A percentile compares a stretch with the other conserved stretches of the same genome.
Evolutionary conservation across 2,113 vertebrate species (phyloP).

Genomic region (Callaeas wilsoni): DNA sequence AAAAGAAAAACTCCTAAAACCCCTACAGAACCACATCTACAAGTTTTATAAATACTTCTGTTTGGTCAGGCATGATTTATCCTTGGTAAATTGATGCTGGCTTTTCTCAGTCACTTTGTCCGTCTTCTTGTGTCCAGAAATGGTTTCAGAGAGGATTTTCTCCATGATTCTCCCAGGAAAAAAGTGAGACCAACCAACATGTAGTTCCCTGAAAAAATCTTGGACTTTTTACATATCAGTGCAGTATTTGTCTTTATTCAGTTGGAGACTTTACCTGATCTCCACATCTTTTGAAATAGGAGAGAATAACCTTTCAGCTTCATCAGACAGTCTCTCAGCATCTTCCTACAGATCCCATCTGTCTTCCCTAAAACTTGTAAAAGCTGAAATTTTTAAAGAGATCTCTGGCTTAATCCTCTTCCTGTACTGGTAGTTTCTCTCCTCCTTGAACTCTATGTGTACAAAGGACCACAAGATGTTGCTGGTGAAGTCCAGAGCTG

Average conservation of each 20-base stretch:
- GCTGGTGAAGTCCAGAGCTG: not conserved
- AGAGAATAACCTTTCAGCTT: not conserved
- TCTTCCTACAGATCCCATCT: conserved; percentile 12
- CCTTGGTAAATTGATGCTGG: not conserved
- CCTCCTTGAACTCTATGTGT: not conserved
- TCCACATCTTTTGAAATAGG: not conserved
- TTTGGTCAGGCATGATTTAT: not conserved
- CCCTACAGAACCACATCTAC: no score
- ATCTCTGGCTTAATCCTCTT: not conserved
- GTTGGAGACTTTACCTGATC: not conserved
- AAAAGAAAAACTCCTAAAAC: no score
- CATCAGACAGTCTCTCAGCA: not conserved
- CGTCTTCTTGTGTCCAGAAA: not conserved
- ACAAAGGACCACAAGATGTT: not conserved
- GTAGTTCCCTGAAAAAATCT: not conserved
- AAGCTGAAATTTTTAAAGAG: not conserved
- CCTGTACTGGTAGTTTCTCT: not conserved
- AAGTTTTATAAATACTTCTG: not conserved
- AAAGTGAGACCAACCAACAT: not conserved
- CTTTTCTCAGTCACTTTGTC: not conserved
- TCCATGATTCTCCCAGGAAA: not conserved
- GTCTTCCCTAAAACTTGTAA: not conserved
- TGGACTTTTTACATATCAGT: not conserved
- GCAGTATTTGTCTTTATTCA: not conserved
- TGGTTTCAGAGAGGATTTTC: not conserved